Conservation (phyloP, 1,140 invertebrate species). For the Bombus waltoni region DNA sequence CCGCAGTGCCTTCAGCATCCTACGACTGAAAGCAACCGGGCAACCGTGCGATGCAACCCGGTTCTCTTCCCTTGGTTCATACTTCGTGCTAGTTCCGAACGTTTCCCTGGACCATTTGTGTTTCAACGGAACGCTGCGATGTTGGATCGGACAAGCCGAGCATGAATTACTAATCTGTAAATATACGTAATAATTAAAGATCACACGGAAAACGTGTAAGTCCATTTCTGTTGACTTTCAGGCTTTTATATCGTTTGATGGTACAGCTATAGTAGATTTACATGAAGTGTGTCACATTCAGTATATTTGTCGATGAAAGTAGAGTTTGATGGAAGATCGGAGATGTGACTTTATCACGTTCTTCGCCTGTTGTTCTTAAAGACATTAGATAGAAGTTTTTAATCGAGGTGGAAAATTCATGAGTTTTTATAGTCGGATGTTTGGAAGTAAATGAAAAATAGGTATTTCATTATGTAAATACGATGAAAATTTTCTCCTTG, state of each 20-base stretch:
- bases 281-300: too few relatives aligned
- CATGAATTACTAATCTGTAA: conserved; percentile 29
- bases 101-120: conserved; percentile 62
- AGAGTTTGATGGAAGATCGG: too few relatives aligned
- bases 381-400: neutral
- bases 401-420: neutral
- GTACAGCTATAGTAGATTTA: too few relatives aligned
- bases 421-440: neutral
- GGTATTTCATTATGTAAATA: neutral
- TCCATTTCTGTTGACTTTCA: neutral
- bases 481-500: neutral
- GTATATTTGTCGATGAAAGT: too few relatives aligned
- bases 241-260: neutral
- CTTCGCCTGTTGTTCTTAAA: neutral
- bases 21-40: conserved; percentile 77
- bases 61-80: conserved; percentile 61
- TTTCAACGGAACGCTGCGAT: conserved; percentile 29
- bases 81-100: conserved; percentile 62
- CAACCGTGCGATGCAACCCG: conserved; percentile 73
- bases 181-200: neutral
- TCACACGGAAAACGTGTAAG: too few relatives aligned
- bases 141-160: conserved; percentile 33
- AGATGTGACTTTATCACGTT: too few relatives aligned
- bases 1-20: conserved; percentile 80
- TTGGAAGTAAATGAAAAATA: neutral